Base-by-base conservation (phyloP, 1,140 invertebrate genomes). In the Augochlora pura region DNA sequence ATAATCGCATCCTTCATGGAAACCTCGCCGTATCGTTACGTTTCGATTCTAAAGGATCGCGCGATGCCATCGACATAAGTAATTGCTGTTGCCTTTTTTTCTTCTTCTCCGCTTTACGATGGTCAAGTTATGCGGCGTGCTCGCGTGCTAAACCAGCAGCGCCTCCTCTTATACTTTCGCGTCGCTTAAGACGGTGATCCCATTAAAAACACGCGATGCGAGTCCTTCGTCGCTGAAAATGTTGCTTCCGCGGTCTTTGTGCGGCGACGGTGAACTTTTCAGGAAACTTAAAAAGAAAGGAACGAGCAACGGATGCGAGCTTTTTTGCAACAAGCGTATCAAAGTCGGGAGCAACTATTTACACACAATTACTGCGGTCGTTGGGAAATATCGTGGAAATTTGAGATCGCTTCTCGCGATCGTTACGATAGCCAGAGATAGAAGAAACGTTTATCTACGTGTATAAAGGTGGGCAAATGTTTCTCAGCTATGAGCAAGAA, bases 201-300 rank as follows among this genome's bases (percentile, higher is more conserved):
- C 38, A 49, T 60, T 49, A 23, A 68, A 76, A 60, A 23, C 74
- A 69, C 65, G 65, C 74, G 74, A 60, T 25, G 16, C 16, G 0
- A 12, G 2, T 52, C 49, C 49, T 18, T 16, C 49, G 6, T 8
- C 38, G 16, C 25, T 32, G 54, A 57, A 57, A 57, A 23, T 21
- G 10, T n/a, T 21, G 27, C 21, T 59, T 59, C 21, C 52, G 18
- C 39, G 64, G 14, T 27, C 32, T 59, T 67, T 57, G 64, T 49
- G 42, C 73, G 10, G 10, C 21, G 27, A 18, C 21, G 12, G 27
- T 39, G 18, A 62, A 65, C 42, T 60, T 25, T 23, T 5, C 14
- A 7, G 25, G 25, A 32, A 32, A 62, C 42, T 32, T 25, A 1
- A 14, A 23, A 23, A 2, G 32, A 32, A 32, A 32, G 4, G 32